phyloP scores from a whole-genome alignment of 1,140 invertebrate species.

The Dolichoris vasculosae region DNA sequence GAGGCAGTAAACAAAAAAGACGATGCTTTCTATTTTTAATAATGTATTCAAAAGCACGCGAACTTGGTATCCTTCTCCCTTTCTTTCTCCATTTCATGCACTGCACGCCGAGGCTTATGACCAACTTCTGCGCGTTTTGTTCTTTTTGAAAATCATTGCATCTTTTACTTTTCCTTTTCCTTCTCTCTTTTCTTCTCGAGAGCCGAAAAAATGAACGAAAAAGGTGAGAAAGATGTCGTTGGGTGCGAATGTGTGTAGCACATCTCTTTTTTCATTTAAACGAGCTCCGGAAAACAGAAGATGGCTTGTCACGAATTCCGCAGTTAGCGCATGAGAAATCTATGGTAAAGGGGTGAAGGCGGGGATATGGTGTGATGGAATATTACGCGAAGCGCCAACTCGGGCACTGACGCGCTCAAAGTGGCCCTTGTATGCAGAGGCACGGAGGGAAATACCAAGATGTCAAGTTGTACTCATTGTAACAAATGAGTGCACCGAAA shows the following conservation, averaged over 20 bases:
- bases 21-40: slow-evolving; percentile 57
- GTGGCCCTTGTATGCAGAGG: neutral
- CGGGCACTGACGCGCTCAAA: neutral
- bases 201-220: neutral
- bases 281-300: slow-evolving; percentile 8
- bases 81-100: neutral
- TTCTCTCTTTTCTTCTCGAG: neutral
- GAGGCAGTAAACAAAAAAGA: slow-evolving; percentile 68
- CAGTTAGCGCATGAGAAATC: neutral
- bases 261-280: neutral
- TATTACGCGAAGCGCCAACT: neutral
- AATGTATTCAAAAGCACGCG: neutral
- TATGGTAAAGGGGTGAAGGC: neutral
- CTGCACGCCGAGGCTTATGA: too few species aligned
- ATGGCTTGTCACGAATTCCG: neutral
- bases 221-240: neutral
- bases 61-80: neutral
- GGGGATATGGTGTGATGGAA: neutral
- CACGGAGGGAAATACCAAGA: neutral
- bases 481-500: slow-evolving; percentile 17
- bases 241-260: neutral
- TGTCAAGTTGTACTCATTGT: neutral
- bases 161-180: neutral
- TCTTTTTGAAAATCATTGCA: neutral
- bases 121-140: neutral